Evolutionary conservation across 1,140 invertebrate genomes (phyloP).

Genomic region (Oedothorax gibbosus): DNA sequence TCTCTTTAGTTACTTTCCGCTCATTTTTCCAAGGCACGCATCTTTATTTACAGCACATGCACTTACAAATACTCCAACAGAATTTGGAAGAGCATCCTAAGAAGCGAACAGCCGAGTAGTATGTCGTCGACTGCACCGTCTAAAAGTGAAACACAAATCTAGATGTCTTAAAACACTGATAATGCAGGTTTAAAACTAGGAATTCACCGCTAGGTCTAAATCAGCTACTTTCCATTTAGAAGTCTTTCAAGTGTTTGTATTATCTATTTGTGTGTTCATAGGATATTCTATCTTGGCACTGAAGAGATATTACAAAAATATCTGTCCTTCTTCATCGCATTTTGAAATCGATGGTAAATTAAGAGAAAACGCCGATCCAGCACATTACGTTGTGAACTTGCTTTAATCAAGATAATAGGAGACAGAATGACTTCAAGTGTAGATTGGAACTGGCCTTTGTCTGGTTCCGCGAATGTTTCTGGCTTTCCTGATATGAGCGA

Average conservation of each 20-base stretch:
- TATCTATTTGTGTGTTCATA: conserved; percentile 13
- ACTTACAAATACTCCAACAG: conserved; percentile 30
- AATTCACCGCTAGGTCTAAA: conserved; percentile 24
- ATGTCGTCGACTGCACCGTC: conserved; percentile 22
- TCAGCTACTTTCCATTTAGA: conserved; percentile 39
- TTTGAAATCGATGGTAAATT: conserved; percentile 40
- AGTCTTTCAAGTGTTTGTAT: conserved; percentile 41
- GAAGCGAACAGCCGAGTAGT: conserved; percentile 22
- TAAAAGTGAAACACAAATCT: conserved; percentile 54
- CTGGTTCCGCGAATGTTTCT: conserved; percentile 32
- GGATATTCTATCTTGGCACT: conserved; percentile 58
- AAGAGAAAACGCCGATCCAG: conserved; percentile 44
- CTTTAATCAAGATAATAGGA: conserved; percentile 15
- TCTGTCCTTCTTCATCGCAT: conserved; percentile 37
- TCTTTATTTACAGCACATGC: conserved; percentile 32
- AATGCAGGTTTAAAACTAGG: conserved; percentile 41
- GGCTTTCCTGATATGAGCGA: conserved; percentile 52
- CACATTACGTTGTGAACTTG: conserved; percentile 20
- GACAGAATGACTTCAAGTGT: conserved; percentile 40
- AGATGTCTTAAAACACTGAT: conserved; percentile 48
- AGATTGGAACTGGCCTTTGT: conserved; percentile 21
- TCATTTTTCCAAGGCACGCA: conserved; percentile 49
- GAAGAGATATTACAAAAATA: conserved; percentile 60
- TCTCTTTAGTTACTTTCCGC: conserved; percentile 16
- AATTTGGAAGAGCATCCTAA: conserved; percentile 25